Conservation (phyloP, 1,140 invertebrate genomes). For the Sitodiplosis mosellana region DNA sequence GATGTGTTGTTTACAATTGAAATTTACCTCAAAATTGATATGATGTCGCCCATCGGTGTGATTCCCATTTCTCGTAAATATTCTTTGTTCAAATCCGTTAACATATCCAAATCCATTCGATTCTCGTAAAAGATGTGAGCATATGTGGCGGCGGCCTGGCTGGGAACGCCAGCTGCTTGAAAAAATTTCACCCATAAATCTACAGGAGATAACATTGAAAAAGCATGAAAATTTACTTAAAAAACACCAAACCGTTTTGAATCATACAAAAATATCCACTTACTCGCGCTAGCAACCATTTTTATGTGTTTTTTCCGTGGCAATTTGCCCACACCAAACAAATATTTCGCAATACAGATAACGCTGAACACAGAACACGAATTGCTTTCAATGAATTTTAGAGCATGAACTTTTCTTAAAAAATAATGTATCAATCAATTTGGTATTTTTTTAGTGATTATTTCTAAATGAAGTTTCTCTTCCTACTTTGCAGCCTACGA, state of each 20-base stretch:
- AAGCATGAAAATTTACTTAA: neutral
- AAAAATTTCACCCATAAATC: slow-evolving; percentile 62
- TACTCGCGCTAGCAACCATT: neutral
- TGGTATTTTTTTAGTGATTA: too few species aligned
- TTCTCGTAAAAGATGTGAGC: slow-evolving; percentile 68
- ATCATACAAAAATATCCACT: neutral
- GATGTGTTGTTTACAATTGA: too few species aligned
- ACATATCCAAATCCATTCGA: slow-evolving; percentile 60
- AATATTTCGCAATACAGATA: too few species aligned
- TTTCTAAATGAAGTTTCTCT: too few species aligned
- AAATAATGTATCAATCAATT: too few species aligned
- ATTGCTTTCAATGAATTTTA: too few species aligned
- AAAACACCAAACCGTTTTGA: neutral
- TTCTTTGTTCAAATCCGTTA: slow-evolving; percentile 63
- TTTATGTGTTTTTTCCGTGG: neutral
- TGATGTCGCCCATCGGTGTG: slow-evolving; percentile 61
- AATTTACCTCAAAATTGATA: slow-evolving; percentile 50
- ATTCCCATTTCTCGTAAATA: slow-evolving; percentile 71
- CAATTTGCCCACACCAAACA: too few species aligned
- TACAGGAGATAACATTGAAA: slow-evolving; percentile 21
- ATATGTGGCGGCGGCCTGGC: slow-evolving; percentile 55
- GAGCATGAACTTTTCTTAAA: too few species aligned
- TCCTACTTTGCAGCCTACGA: too few species aligned
- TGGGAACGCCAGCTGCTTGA: slow-evolving; percentile 54
- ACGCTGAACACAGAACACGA: too few species aligned